phyloP scores from a whole-genome alignment of 2,797 vertebrate genomes.

The Cheirogaleus major region DNA sequence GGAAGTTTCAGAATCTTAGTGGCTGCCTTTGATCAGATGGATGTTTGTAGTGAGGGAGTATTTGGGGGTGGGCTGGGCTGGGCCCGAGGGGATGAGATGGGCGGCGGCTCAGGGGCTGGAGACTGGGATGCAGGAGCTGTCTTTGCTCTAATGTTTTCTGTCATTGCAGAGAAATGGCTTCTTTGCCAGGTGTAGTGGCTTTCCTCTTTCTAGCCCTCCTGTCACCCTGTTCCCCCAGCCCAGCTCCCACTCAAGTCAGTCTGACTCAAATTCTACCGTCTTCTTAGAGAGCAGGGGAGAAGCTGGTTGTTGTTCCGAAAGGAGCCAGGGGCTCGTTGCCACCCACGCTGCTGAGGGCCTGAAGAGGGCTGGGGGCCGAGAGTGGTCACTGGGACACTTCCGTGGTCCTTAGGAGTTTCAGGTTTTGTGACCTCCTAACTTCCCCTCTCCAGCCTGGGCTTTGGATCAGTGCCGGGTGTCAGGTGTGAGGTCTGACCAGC shows the following conservation, averaged over 20 bases:
- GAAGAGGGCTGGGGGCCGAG: background rate
- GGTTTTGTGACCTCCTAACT: background rate
- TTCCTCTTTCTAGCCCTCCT: background rate
- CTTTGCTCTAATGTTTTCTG: background rate
- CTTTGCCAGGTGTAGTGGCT: background rate
- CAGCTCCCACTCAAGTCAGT: background rate
- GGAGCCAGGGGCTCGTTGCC: background rate
- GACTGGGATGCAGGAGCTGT: background rate
- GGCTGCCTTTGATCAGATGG: background rate
- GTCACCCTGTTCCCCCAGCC: background rate
- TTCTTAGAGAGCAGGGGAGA: slow-evolving; percentile 7
- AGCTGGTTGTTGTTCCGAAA: background rate
- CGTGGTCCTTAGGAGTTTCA: background rate
- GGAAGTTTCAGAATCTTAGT: slow-evolving; percentile 59
- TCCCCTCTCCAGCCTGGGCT: background rate
- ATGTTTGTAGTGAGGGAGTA: background rate
- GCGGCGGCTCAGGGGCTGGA: background rate
- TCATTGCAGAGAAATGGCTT: background rate
- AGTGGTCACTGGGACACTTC: background rate
- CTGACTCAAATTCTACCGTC: background rate
- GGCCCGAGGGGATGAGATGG: background rate
- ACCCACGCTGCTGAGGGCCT: background rate
- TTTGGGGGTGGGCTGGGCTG: background rate
- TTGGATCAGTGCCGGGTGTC: background rate
- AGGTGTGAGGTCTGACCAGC: background rate